Base-by-base conservation (phyloP, 1,140 invertebrate genomes). In the Sinella curviseta region DNA sequence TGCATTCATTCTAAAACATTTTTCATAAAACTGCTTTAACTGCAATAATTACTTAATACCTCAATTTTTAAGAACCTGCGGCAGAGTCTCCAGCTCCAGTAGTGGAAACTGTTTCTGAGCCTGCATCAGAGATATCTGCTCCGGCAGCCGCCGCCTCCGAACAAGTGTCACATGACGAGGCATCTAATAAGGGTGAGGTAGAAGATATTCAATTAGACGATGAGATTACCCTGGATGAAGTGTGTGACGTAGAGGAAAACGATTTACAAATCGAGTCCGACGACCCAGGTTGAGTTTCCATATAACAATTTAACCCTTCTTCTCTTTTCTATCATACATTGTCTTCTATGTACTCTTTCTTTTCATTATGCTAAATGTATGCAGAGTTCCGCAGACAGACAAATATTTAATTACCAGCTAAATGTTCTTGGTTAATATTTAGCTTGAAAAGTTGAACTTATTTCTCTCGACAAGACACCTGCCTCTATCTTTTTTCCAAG, bases 201-300 rank as follows among this genome's bases (percentile, higher is more conserved):
- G 76, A 57, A 67, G 65, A 36, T 76, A 30, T 76, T 65, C 54
- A 67, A 34, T 70, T 79, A 67, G 74, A 76, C 57, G 78, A 77
- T 57, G 79, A 77, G 35, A 34, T 77, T 24, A 35, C 75, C 48
- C 26, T 74, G 76, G 76, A 77, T 39, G 76, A 80, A 77, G 79
- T 74, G 70, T 76, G 74, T 80, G 78, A 80, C 34, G 74, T 76
- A 77, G 79, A 80, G 48, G 76, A 77, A 67, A 74, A 77, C 65
- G 76, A 77, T 77, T 77, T 77, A 77, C 75, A 80, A 80, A 77
- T 74, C 75, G 75, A 31, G 33, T 24, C 75, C 75, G 39, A 35
- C 31, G 76, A 65, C 76, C 48, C 36, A 80, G 78, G 78, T 79
- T 75, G 78, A 79, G 78, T 79, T 65, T 65, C 34, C 24, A 75